Evolutionary conservation across 2,888 invertebrate species (phyloP).

Genomic region (Cotesia congregata): DNA sequence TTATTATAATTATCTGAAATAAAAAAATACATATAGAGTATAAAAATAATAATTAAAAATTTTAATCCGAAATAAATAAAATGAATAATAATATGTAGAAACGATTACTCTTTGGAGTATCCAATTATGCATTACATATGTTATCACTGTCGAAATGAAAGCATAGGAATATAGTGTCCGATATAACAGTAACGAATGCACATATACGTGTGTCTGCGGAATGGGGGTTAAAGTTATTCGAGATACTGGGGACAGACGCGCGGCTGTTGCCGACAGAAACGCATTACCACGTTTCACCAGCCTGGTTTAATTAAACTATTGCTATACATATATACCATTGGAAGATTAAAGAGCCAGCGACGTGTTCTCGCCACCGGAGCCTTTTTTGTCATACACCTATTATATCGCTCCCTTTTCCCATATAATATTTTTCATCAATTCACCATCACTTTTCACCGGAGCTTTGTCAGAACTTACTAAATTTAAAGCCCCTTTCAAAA

Average conservation of each 20-base stretch:
- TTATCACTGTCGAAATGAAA: slow-evolving; percentile 44
- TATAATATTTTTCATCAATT: slow-evolving; percentile 8
- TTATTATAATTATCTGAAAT: too few species aligned
- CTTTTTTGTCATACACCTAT: slow-evolving; percentile 14
- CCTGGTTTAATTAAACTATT: slow-evolving; percentile 65
- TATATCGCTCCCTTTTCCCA: background rate
- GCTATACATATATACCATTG: slow-evolving; percentile 56
- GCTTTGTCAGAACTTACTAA: too few species aligned
- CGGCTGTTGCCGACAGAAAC: slow-evolving; percentile 62
- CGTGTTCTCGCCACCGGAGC: background rate
- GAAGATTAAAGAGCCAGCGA: slow-evolving; percentile 30
- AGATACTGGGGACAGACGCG: slow-evolving; percentile 55
- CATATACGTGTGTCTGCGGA: slow-evolving; percentile 46
- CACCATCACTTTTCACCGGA: background rate
- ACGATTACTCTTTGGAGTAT: slow-evolving; percentile 40
- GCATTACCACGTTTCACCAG: slow-evolving; percentile 53
- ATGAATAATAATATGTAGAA: slow-evolving; percentile 21
- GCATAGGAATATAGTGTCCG: slow-evolving; percentile 49
- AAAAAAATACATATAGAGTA: too few species aligned
- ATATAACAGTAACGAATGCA: slow-evolving; percentile 63
- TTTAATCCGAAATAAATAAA: background rate
- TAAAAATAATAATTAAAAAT: too few species aligned
- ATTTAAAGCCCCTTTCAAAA: background rate
- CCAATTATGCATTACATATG: slow-evolving; percentile 59
- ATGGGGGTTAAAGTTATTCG: slow-evolving; percentile 58